Evolutionary conservation across 2,113 vertebrate species (phyloP).

Genomic region (Lophura nycthemera): DNA sequence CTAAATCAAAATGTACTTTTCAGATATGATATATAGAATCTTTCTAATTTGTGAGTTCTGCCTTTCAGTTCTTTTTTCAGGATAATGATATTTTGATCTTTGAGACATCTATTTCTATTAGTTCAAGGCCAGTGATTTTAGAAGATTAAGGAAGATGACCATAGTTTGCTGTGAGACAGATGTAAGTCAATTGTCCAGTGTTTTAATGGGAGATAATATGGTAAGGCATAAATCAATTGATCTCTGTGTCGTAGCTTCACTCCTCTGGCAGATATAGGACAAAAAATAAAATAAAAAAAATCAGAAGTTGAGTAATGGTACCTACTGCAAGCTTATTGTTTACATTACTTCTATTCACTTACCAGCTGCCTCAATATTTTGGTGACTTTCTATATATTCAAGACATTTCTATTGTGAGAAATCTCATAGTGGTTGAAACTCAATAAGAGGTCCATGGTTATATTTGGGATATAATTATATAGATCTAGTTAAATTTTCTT

Average conservation of each 20-base stretch:
- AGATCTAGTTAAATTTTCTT: not conserved
- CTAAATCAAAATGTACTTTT: not conserved
- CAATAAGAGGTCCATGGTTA: not conserved
- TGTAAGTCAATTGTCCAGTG: not conserved
- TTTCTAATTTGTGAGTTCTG: not conserved
- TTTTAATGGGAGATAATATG: not conserved
- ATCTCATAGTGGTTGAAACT: not conserved
- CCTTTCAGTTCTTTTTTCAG: not conserved
- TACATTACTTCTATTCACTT: not conserved
- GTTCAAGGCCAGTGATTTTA: slow-evolving; percentile 70
- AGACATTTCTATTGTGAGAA: not conserved
- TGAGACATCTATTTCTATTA: slow-evolving; percentile 63
- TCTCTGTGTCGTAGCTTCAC: not conserved
- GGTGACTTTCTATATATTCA: not conserved
- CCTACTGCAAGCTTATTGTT: not conserved
- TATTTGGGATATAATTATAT: not conserved
- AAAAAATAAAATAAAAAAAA: not conserved
- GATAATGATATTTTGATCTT: slow-evolving; percentile 31
- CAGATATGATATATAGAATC: not conserved
- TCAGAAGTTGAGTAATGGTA: not conserved
- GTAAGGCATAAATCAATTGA: not conserved
- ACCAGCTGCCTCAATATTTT: not conserved
- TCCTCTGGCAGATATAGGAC: not conserved
- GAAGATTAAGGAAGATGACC: slow-evolving; percentile 44
- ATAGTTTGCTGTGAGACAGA: slow-evolving; percentile 45